Percentiles rank a stretch among this genome's conserved stretches.
Conservation (phyloP, 2,888 invertebrate genomes). For the Periphyllus acericola region DNA sequence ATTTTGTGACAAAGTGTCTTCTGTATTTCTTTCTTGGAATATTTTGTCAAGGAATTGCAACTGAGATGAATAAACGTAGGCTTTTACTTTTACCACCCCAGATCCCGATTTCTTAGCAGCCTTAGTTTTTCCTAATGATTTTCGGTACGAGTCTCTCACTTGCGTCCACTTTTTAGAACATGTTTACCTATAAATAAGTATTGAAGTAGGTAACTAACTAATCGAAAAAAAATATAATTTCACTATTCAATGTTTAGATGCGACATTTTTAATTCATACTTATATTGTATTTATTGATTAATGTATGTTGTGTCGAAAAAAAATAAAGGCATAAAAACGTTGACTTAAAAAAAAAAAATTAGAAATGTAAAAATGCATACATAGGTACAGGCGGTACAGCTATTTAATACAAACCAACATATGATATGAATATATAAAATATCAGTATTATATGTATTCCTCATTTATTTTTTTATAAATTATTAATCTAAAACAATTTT, state of each 20-base stretch:
- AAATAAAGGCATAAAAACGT: neutral
- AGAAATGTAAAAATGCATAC: neutral
- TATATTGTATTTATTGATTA: neutral
- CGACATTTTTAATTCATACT: neutral
- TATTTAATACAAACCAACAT: slow-evolving; percentile 18
- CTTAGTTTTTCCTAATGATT: neutral
- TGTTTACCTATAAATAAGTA: slow-evolving; percentile 42
- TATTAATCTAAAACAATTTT: neutral
- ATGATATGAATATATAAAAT: slow-evolving; percentile 5
- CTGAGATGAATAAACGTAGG: slow-evolving; percentile 61
- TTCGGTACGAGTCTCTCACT: slow-evolving; percentile 55
- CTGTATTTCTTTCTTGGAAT: neutral
- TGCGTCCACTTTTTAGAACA: slow-evolving; percentile 59
- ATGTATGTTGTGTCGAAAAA: neutral
- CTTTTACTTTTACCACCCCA: slow-evolving; percentile 50
- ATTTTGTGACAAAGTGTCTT: neutral
- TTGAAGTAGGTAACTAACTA: neutral
- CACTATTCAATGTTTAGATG: neutral
- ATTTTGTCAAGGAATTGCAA: slow-evolving; percentile 49
- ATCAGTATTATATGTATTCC: neutral
- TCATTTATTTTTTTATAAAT: neutral
- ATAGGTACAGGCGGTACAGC: too few species aligned
- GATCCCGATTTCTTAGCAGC: slow-evolving; percentile 54
- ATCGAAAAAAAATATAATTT: neutral
- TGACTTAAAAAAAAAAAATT: neutral